Conservation (phyloP, 2,888 invertebrate genomes). For the Apotomis capreana region DNA sequence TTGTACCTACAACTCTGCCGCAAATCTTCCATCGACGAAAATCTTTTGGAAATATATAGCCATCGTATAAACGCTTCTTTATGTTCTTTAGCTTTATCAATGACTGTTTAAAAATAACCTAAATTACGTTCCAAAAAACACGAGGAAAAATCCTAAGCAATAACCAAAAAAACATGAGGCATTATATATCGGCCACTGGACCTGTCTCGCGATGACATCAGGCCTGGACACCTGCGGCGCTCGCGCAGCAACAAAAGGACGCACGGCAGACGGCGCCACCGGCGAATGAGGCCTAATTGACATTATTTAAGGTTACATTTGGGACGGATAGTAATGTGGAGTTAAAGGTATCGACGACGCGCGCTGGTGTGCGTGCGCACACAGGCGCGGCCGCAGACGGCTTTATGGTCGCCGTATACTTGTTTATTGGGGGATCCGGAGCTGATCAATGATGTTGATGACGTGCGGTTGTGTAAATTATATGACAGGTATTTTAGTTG, state of each 20-base stretch:
- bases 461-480: slow-evolving; percentile 6
- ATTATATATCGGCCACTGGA: slow-evolving; percentile 15
- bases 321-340: slow-evolving; percentile 1
- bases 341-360: background rate
- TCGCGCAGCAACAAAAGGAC: slow-evolving; percentile 8
- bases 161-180: slow-evolving; percentile 19
- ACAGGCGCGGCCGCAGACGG: slow-evolving; percentile 12
- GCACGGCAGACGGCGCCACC: background rate
- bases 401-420: slow-evolving; percentile 18
- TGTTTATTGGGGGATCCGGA: slow-evolving; percentile 7
- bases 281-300: slow-evolving; percentile 1
- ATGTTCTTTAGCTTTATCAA: slow-evolving; percentile 22
- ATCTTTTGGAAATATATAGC: too few relatives aligned
- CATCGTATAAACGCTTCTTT: background rate
- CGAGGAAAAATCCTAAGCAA: slow-evolving; percentile 14
- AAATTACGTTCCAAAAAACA: slow-evolving; percentile 11
- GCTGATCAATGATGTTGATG: slow-evolving; percentile 25
- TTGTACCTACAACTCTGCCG: too few relatives aligned
- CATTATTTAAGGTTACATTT: background rate
- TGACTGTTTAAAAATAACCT: slow-evolving; percentile 16
- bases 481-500: background rate
- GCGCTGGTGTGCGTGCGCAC: slow-evolving; percentile 8
- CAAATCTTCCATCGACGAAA: too few relatives aligned
- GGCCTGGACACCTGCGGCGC: slow-evolving; percentile 19
- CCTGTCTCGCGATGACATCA: slow-evolving; percentile 31